Conservation (phyloP, 2,113 vertebrate species). For the Xyliphius kryptos region DNA sequence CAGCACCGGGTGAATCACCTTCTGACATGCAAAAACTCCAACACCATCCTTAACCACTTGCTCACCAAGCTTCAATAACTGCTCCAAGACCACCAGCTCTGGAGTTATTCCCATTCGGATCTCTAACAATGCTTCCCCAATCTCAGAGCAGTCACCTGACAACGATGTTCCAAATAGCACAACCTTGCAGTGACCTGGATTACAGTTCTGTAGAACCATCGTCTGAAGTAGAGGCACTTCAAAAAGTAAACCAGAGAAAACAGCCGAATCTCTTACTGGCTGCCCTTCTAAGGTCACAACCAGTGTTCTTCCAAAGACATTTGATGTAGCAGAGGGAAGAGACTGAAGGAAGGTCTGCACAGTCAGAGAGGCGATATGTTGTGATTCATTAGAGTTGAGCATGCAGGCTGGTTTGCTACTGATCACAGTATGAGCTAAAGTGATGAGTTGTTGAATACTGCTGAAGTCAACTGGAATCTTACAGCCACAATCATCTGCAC, state of each 20-base stretch:
- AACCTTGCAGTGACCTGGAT: slow-evolving; percentile 49
- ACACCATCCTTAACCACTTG: slow-evolving; percentile 71
- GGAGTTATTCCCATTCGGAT: slow-evolving; percentile 56
- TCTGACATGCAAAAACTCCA: slow-evolving; percentile 80
- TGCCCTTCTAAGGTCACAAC: slow-evolving; percentile 70
- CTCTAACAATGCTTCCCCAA: slow-evolving; percentile 69
- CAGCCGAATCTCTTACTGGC: slow-evolving; percentile 67
- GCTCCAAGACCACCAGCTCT: slow-evolving; percentile 70
- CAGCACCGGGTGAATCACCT: slow-evolving; percentile 86
- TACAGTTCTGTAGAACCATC: slow-evolving; percentile 47
- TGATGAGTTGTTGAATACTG: slow-evolving; percentile 59
- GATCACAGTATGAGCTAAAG: slow-evolving; percentile 71
- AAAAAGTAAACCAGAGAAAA: slow-evolving; percentile 79
- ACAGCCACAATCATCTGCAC: slow-evolving; percentile 70
- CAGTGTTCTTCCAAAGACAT: slow-evolving; percentile 70
- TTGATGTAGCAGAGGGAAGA: slow-evolving; percentile 63
- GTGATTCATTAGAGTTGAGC: slow-evolving; percentile 66
- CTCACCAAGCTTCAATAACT: slow-evolving; percentile 70
- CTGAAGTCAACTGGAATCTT: slow-evolving; percentile 75
- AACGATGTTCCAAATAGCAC: slow-evolving; percentile 78
- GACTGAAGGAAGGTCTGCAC: slow-evolving; percentile 78
- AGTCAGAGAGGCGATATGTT: slow-evolving; percentile 70
- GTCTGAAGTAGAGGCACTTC: slow-evolving; percentile 54
- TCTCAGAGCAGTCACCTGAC: slow-evolving; percentile 73
- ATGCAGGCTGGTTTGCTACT: slow-evolving; percentile 83